Conservation (phyloP, 2,888 invertebrate species). For the Clivina fossor region DNA sequence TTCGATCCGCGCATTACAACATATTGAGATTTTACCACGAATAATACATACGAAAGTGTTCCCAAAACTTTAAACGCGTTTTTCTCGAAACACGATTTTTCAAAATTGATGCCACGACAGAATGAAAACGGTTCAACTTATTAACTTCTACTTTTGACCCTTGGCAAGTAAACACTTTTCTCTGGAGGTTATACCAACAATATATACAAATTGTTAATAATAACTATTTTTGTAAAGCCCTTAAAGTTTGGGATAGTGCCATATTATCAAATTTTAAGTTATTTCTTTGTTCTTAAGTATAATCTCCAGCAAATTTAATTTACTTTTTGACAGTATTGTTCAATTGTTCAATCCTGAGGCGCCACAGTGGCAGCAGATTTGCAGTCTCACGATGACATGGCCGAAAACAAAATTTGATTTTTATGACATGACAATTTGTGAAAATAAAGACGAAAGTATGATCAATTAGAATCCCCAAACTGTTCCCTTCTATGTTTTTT, state of each 20-base stretch:
- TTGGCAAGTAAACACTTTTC: background rate
- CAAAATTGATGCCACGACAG: background rate
- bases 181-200: background rate
- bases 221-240: background rate
- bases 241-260: background rate
- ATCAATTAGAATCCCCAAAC: background rate
- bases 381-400: background rate
- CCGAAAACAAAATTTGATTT: background rate
- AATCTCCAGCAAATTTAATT: no score
- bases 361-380: background rate
- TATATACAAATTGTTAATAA: background rate
- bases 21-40: background rate
- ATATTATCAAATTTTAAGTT: no score
- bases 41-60: background rate
- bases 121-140: conserved; percentile 1
- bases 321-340: background rate
- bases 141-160: background rate
- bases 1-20: conserved; percentile 1
- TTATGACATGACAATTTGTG: background rate
- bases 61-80: conserved; percentile 1
- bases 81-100: background rate
- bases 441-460: background rate
- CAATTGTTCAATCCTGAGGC: background rate
- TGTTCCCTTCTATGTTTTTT: conserved; percentile 3
- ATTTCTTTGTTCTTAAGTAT: no score